Percentiles rank a stretch among this genome's conserved stretches.
phyloP scores from a whole-genome alignment of 2,888 invertebrate genomes.

The Flexamia atlantica region DNA sequence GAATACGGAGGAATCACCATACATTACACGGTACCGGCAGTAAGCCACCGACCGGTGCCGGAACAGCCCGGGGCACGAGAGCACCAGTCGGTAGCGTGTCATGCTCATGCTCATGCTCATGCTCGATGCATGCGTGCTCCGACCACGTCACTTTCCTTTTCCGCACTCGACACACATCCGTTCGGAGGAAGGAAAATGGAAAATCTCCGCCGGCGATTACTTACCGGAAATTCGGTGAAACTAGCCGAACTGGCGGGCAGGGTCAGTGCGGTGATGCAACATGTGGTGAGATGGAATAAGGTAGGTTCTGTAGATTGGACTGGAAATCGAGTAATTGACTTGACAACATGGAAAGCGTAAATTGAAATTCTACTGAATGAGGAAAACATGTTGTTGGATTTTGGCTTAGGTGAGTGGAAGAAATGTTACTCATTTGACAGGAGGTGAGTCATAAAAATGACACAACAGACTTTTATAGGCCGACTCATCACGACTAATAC shows the following conservation, averaged over 20 bases:
- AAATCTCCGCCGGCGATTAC: neutral
- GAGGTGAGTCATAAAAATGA: too few species aligned
- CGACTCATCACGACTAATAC: too few species aligned
- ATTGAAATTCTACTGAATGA: neutral
- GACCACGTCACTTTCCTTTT: slow-evolving; percentile 25
- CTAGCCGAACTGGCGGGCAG: neutral
- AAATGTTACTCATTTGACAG: too few species aligned
- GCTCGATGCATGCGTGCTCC: neutral
- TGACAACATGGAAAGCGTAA: neutral
- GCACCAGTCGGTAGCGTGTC: neutral
- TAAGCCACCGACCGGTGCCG: neutral
- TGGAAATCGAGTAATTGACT: neutral
- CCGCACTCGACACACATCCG: slow-evolving; percentile 23
- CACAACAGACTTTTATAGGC: too few species aligned
- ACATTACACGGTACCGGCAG: neutral
- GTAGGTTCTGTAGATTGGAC: neutral
- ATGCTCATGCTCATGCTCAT: too few species aligned
- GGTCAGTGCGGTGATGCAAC: neutral
- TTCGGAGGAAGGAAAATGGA: slow-evolving; percentile 38
- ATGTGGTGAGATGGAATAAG: neutral
- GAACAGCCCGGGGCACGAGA: neutral
- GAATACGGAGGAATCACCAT: neutral
- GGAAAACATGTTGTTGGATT: neutral
- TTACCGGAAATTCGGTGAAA: slow-evolving; percentile 18
- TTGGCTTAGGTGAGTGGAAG: too few species aligned